Conservation (phyloP, 2,888 invertebrate species). For the Cristatella mucedo region DNA sequence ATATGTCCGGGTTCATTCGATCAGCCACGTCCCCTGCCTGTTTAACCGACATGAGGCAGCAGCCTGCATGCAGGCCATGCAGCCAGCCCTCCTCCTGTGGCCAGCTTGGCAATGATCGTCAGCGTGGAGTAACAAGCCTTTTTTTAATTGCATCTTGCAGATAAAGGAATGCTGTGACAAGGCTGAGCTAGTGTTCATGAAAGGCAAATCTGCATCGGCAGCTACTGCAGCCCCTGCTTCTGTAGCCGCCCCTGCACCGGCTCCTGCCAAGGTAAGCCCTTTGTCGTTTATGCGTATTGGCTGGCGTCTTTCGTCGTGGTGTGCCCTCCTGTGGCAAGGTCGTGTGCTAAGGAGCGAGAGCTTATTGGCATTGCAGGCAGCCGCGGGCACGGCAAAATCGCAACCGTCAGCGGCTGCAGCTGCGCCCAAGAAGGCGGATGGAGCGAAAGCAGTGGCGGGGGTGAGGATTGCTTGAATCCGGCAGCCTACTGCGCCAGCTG, state of each 20-base stretch:
- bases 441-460: conserved; percentile 6
- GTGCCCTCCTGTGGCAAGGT: not conserved
- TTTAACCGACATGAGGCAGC: too few species aligned
- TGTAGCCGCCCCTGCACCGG: conserved; percentile 15
- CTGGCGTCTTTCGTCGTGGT: not conserved
- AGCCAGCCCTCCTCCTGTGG: too few species aligned
- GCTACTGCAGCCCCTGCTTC: conserved; percentile 17
- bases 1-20: too few species aligned
- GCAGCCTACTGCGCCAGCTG: too few species aligned
- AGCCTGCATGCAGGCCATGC: too few species aligned
- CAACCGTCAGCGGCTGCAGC: conserved; percentile 14
- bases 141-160: conserved; percentile 38
- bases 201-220: conserved; percentile 17
- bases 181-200: conserved; percentile 48
- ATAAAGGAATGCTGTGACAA: conserved; percentile 82
- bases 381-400: conserved; percentile 3
- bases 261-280: conserved; percentile 11
- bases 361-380: not conserved
- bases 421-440: conserved; percentile 1
- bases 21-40: too few species aligned
- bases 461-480: too few species aligned
- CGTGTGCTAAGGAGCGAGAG: not conserved
- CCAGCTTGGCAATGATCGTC: too few species aligned
- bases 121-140: too few species aligned
- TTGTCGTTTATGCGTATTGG: not conserved